Evolutionary conservation across 2,113 vertebrate species (phyloP), one percentile per base, ranked within the genome.

Genomic region (Orcinus orca): DNA sequence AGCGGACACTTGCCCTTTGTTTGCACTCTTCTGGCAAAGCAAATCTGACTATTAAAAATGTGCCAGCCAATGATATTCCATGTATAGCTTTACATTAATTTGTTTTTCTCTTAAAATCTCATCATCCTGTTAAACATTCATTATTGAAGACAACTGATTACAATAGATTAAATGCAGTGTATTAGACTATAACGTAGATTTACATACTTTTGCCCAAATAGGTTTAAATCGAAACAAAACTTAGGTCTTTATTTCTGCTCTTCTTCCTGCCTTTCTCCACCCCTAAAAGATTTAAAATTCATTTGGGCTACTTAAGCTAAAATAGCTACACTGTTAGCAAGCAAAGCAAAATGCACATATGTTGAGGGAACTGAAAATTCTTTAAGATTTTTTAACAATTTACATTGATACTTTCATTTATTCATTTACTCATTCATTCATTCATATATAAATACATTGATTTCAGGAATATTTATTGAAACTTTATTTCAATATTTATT

Each of bases 311-410:
- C 62, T 79, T 88, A 76, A 73, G 90, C 25, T 82, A 96, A 90
- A 94, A 93, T 87, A 93, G 84, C 31, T 83, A 38, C 8, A 71
- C 80, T 90, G 41, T 94, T 92, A 90, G 67, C 58, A 88, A 90
- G 74, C 38, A 87, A 94, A 81, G 33, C 41, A 90, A 87, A 65
- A 65, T 26, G 84, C 11, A 92, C 50, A 44, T 82, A 82, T 21
- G 11, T 96, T 83, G 73, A 81, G 21, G 60, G 11, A 89, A 58
- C 65, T 94, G 67, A 93, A 92, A 90, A 60, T 87, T 74, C 21
- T 93, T 73, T 58, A 65, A 47, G 36, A 26, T 79, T 91, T 74
- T 96, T 93, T 60, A 85, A 36, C 11, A 68, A 65, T 83, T 83
- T 82, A 26, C 33, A 53, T 33, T 47, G 25, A 63, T 5, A 63